phyloP scores from a whole-genome alignment of 2,113 vertebrate species.

The Romanogobio albipinnatus region DNA sequence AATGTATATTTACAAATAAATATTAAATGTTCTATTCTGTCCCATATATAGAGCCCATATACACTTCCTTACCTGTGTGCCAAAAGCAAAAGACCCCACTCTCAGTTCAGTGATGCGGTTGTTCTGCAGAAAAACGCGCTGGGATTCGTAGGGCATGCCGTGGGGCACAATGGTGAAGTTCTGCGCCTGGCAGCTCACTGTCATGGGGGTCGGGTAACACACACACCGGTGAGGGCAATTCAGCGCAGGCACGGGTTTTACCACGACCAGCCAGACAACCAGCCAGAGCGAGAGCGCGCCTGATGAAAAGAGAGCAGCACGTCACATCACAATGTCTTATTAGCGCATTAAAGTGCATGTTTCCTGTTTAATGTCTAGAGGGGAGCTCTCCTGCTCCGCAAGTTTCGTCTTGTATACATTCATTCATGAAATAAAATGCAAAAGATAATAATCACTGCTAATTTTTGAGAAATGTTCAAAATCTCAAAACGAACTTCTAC shows the following conservation, averaged over 20 bases:
- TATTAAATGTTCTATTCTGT: not conserved
- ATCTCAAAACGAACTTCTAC: not conserved
- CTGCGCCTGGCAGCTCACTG: constrained; percentile 98
- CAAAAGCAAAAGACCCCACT: constrained; percentile 92
- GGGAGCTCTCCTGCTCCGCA: constrained; percentile 45
- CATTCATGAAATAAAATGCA: not conserved
- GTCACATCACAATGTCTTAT: constrained; percentile 32
- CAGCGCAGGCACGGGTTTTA: constrained; percentile 77
- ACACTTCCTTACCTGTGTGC: constrained; percentile 78
- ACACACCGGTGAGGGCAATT: constrained; percentile 90
- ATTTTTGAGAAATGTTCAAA: not conserved
- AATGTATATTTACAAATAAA: not conserved
- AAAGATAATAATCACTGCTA: not conserved
- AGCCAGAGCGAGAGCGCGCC: constrained; percentile 82
- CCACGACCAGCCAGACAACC: constrained; percentile 83
- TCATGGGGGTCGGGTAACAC: constrained; percentile 95
- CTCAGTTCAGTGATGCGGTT: constrained; percentile 93
- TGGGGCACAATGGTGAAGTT: constrained; percentile 92
- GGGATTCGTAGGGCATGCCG: constrained; percentile 87
- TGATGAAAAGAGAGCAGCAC: constrained; percentile 58
- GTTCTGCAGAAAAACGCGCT: constrained; percentile 97
- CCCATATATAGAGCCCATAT: not conserved
- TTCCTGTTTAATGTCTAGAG: not conserved
- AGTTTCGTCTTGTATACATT: not conserved
- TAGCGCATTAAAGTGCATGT: not conserved